Evolutionary conservation across 2,797 vertebrate species (phyloP), one percentile per base, ranked within the genome.

Genomic region (Benthosema pterotum): DNA sequence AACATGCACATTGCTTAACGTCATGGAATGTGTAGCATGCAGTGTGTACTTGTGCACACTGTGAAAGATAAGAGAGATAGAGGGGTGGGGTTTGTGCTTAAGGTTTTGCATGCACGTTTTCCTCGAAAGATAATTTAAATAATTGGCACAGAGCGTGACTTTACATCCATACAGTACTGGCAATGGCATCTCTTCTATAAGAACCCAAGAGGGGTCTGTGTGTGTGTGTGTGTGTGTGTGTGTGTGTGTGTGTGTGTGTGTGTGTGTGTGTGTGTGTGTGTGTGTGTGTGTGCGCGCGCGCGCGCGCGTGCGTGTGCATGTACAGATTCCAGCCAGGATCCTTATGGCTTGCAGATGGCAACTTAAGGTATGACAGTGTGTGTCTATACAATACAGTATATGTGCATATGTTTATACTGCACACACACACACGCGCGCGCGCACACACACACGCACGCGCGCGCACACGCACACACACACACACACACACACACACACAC

Each of bases 321-420:
- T 57, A 28, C 22, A 42, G 67, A 79, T 67, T 78, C 78, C 74
- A 66, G 86, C 86, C 86, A 89, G 78, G 74, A 75, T 86, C 86
- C 85, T 82, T 53, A 70, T 67, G 63, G 85, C 67, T 82, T 85
- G 78, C 92, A 93, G 92, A 92, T 92, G 92, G 91, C 77, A 61
- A 70, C 54, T 67, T n/a, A 69, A 77, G 19, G 74, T 69, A 77
- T 85, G 85, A 86, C 89, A 90, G 32, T 42, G 32, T 17, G 18
- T 12, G 16, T 11, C 4, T 32, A 8, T 32, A 32, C 7, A 32
- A 5, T 32, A 32, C 28, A 32, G 22, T 32, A 32, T 28, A 5
- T 28, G 28, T 32, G 7, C 8, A 7, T 32, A 4, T 32, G 8
- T 32, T 6, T 7, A n/a, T n/a, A n/a, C n/a, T n/a, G n/a, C n/a